Evolutionary conservation across 92 coral and sea anemone genomes (phyloP), one percentile per base, ranked within the genome.

Genomic region (Phenganax subtilis): DNA sequence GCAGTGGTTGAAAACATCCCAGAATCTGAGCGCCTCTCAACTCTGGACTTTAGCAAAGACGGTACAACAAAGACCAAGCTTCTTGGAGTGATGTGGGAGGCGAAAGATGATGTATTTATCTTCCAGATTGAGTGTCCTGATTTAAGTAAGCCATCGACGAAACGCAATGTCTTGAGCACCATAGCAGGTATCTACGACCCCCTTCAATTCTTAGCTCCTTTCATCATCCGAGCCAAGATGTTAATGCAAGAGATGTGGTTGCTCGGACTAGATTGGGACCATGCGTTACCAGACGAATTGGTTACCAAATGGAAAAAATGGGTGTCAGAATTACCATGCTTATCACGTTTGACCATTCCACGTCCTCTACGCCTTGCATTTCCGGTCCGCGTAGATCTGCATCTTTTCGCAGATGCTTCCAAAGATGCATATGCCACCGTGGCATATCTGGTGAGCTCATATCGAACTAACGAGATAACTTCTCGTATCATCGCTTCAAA

Each of bases 121-220:
- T 84, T 84, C 74, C 67, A 12, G 6, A 54, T 84, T 16, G 54
- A 84, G 10, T 51, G 0, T 12, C 55, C 75, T 1, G 65, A 82
- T 44, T n/a, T 54, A 9, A 20, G 30, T 15, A 57, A 82, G 57
- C 65, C 68, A 27, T 73, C 51, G 17, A 61, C 66, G 10, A 53
- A 61, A 9, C 56, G 81, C 10, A 80, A 15, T 8, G 62, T 55
- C 0, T 20, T 65, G 74, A 63, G 73, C 54, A 56, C 81, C 37
- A 60, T 87, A n/a, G 84, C 85, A 31, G 75, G 82, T 29, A 29
- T 87, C 75, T 87, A 84, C 57, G 85, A 87, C 69, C 90, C 85
- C 11, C 54, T 71, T 47, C 88, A 85, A 52, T 55, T 85, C 51
- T 20, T 80, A 25, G 77, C 84, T 12, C 74, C 84, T 54, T 85